These are phyloP conservation scores for Imbricaverruca yamaguchii DNA, from an alignment of 2,888 invertebrate genomes.

Conservation along the genomic window DNA sequence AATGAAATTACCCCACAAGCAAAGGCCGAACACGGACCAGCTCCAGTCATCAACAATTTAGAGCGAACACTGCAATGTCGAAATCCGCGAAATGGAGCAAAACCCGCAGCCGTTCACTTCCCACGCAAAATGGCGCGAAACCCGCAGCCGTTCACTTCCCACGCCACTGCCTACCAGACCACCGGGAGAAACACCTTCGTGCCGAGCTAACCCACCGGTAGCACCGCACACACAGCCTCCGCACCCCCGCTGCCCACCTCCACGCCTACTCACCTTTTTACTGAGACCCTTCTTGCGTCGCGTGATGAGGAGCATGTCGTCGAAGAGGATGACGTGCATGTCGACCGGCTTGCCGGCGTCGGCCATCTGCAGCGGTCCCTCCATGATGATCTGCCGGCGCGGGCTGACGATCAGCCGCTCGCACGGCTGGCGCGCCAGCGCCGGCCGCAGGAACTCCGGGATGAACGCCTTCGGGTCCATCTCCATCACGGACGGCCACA, in stretches of 20 bases:
- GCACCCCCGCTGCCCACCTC: background rate
- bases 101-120: too few species aligned
- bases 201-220: too few species aligned
- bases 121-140: too few species aligned
- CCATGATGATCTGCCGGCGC: conserved; percentile 43
- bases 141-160: too few species aligned
- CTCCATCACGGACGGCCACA: conserved; percentile 54
- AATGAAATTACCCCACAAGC: too few species aligned
- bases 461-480: conserved; percentile 52
- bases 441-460: conserved; percentile 47
- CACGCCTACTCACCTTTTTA: conserved; percentile 43
- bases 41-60: too few species aligned
- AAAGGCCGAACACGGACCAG: too few species aligned
- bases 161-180: too few species aligned
- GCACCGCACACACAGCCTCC: too few species aligned
- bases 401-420: conserved; percentile 52
- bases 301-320: conserved; percentile 55
- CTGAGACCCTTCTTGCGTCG: conserved; percentile 40
- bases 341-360: conserved; percentile 52
- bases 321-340: conserved; percentile 54
- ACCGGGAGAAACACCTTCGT: too few species aligned
- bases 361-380: conserved; percentile 45
- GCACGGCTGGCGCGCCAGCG: conserved; percentile 53
- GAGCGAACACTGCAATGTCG: too few species aligned
- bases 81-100: too few species aligned